Evolutionary conservation across 2,888 invertebrate species (phyloP).

Genomic region (Dugesia japonica): DNA sequence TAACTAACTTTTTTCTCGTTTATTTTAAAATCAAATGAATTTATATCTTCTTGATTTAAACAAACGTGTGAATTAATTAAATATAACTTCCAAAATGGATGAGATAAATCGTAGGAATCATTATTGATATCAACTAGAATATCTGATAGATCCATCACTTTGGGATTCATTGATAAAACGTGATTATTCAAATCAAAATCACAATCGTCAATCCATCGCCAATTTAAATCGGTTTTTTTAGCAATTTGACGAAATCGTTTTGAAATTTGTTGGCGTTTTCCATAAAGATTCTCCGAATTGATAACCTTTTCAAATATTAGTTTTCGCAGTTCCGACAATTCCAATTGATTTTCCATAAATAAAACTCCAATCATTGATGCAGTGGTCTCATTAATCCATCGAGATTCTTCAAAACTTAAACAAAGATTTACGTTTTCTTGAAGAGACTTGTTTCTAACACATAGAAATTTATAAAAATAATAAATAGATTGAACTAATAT

Average conservation of each 20-base stretch:
- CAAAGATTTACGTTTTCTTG: background rate
- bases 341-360: background rate
- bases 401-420: background rate
- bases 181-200: background rate
- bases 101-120: background rate
- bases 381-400: background rate
- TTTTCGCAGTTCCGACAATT: background rate
- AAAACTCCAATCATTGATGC: background rate
- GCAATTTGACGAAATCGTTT: conserved; percentile 7
- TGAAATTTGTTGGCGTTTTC: background rate
- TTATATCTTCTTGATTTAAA: background rate
- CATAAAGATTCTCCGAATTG: background rate
- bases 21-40: background rate
- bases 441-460: background rate
- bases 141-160: background rate
- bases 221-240: background rate
- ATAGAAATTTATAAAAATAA: background rate
- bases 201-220: background rate
- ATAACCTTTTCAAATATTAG: background rate
- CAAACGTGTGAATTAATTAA: background rate
- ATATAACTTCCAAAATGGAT: background rate
- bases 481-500: background rate
- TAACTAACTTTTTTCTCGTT: background rate
- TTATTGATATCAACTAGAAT: background rate
- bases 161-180: background rate